A percentile compares a stretch with the other conserved stretches of the same genome.
These are phyloP conservation scores for Prolemur simus DNA, from an alignment of 2,113 vertebrate species.

Conservation along the genomic window DNA sequence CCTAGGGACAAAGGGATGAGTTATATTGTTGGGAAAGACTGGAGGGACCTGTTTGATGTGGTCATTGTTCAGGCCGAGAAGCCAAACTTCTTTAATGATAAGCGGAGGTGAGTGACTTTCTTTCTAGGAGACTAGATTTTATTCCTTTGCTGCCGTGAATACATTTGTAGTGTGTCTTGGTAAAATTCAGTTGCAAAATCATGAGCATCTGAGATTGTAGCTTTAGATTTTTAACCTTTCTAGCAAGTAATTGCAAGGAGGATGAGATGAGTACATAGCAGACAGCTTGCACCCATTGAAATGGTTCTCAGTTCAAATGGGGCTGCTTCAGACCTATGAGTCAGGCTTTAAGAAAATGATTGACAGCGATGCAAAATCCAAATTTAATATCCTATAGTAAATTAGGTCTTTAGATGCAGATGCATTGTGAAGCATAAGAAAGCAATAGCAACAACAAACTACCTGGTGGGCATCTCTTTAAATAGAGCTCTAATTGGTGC, in stretches of 20 bases:
- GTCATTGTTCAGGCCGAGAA: constrained; percentile 99
- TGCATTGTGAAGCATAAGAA: fast-evolving
- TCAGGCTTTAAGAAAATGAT: neutral
- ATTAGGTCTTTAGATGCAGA: neutral
- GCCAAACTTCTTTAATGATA: constrained; percentile 97
- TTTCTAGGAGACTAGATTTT: too few species aligned
- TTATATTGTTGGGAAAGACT: constrained; percentile 97
- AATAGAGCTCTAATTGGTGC: neutral
- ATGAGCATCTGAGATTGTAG: neutral
- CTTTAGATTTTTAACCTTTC: neutral
- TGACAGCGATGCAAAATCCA: neutral
- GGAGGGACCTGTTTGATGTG: constrained; percentile 97
- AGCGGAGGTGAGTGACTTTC: constrained; percentile 89
- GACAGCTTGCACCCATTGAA: fast-evolving
- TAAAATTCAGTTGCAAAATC: neutral
- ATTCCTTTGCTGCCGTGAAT: neutral
- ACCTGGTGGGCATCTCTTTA: neutral
- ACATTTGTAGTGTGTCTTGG: neutral
- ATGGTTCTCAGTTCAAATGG: neutral
- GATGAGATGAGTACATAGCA: fast-evolving
- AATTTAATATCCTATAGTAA: neutral
- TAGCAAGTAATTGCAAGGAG: neutral
- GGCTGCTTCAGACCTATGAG: too few species aligned
- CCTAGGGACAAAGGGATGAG: constrained; percentile 95
- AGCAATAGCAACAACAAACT: neutral